Evolutionary conservation across 2,113 vertebrate species (phyloP).

Genomic region (Cephalopterus ornatus): DNA sequence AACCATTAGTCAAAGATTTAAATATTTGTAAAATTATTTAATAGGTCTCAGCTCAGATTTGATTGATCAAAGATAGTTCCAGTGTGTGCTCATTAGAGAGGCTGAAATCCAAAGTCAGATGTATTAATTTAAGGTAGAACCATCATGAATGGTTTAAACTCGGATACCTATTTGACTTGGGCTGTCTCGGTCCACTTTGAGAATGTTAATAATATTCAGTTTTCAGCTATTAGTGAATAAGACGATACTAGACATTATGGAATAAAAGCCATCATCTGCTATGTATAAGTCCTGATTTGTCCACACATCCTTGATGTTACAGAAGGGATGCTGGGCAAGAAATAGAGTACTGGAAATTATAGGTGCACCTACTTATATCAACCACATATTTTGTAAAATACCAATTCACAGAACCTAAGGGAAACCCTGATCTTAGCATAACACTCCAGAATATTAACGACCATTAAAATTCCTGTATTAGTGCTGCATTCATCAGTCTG

Average conservation of each 20-base stretch:
- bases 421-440: not conserved
- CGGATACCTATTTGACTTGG: not conserved
- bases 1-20: not conserved
- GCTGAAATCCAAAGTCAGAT: not conserved
- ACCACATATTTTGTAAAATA: accelerated
- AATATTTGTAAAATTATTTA: not conserved
- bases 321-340: not conserved
- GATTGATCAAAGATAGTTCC: not conserved
- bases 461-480: not conserved
- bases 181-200: not conserved
- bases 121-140: not conserved
- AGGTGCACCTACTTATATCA: not conserved
- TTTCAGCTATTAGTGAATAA: not conserved
- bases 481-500: not conserved
- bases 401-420: not conserved
- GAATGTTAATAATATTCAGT: not conserved
- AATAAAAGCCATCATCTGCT: not conserved
- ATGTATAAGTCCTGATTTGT: not conserved
- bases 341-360: not conserved
- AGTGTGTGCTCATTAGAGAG: not conserved
- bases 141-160: not conserved
- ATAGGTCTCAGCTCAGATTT: not conserved
- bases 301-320: not conserved
- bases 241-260: not conserved
- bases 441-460: not conserved